Conservation (phyloP, 2,113 vertebrate species). For the Trinectes maculatus region DNA sequence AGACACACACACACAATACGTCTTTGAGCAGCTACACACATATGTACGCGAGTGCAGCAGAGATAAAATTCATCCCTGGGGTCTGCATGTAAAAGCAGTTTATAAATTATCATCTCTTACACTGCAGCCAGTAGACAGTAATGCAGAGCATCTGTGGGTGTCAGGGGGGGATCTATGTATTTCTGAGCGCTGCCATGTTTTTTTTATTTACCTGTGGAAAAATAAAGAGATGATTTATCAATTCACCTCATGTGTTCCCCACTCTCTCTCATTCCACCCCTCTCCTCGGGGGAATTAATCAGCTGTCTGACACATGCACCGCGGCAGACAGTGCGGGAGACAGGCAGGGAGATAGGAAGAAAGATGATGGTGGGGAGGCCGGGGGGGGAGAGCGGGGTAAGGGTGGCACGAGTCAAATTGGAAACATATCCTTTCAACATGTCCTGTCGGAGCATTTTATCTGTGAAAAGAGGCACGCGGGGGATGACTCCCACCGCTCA, state of each 20-base stretch:
- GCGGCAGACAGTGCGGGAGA: conserved; percentile 64
- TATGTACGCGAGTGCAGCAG: conserved; percentile 19
- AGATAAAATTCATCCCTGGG: conserved; percentile 42
- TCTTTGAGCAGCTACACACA: conserved; percentile 24
- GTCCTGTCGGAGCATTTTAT: conserved; percentile 78
- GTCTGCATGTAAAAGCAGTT: conserved; percentile 59
- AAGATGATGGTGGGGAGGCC: conserved; percentile 40
- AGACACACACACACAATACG: not conserved
- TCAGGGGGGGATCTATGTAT: conserved; percentile 65
- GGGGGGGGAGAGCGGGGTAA: conserved; percentile 12
- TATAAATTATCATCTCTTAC: conserved; percentile 61
- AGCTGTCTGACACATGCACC: conserved; percentile 85
- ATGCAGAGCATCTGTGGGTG: conserved; percentile 73
- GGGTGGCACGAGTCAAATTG: conserved; percentile 82
- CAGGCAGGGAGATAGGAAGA: conserved; percentile 58
- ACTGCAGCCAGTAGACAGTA: conserved; percentile 66
- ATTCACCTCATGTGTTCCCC: conserved; percentile 63
- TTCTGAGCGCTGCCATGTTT: conserved; percentile 71
- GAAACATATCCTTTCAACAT: conserved; percentile 81
- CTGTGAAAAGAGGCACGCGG: conserved; percentile 61
- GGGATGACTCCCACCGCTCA: conserved; percentile 53
- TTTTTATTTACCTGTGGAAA: conserved; percentile 83
- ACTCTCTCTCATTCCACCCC: conserved; percentile 19
- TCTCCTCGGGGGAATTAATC: conserved; percentile 79
- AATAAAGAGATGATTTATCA: conserved; percentile 84